Evolutionary conservation across 2,888 invertebrate species (phyloP), one percentile per base, ranked within the genome.

Genomic region (Gisinianus flammeolus): DNA sequence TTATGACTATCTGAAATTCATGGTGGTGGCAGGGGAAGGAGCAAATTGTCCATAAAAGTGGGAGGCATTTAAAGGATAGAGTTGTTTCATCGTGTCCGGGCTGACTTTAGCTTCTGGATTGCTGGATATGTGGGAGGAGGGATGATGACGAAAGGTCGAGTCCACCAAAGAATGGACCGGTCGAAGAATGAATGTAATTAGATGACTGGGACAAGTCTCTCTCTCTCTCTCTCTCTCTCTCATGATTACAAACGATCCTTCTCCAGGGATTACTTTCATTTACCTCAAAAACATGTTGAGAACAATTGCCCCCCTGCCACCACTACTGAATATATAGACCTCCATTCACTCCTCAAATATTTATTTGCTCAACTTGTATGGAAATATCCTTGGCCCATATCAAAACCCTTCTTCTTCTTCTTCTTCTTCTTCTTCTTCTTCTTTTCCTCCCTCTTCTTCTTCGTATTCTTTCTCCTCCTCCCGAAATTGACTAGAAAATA

Each of bases 231-330:
- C n/a, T n/a, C n/a, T n/a, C n/a, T n/a, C n/a, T n/a, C 28, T 71
- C 30, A 69, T 68, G 24, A 68, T 58, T 58, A 54, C 35, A 54
- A n/a, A n/a, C 56, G n/a, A 28, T 33, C n/a, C 24, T 22, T 58
- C 69, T 56, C 58, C 24, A 0, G 70, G 69, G 76, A 76, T 58
- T 62, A 56, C 58, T 62, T 58, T 58, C 76, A 76, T 70, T 76
- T 76, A 30, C 72, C 26, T 26, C 28, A 10, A 58, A 71, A 67
- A 67, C 67, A 31, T 33, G 26, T 67, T 44, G 26, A 22, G 66
- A 26, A 74, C 24, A 66, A 64, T 74, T 44, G 73, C 64, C 64
- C 73, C 73, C 44, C n/a, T 35, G 73, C 73, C 64, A 64, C 73
- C 22, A 56, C 28, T 44, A 31, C 52, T 68, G 22, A 10, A 35